Evolutionary conservation across 1,140 invertebrate genomes (phyloP).

Genomic region (Achatina immaculata): DNA sequence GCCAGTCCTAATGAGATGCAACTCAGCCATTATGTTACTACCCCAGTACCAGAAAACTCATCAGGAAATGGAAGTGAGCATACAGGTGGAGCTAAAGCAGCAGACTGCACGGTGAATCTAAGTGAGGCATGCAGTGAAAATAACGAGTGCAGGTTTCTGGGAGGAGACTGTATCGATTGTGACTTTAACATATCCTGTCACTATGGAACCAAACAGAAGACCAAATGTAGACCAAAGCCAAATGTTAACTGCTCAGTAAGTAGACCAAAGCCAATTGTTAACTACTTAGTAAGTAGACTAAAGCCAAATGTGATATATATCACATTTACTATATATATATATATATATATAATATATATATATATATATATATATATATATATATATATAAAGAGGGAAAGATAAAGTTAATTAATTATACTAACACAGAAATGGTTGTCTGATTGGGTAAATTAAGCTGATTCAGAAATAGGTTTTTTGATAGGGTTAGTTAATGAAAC

Average conservation of each 20-base stretch:
- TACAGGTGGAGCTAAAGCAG: neutral
- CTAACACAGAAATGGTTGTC: too few species aligned
- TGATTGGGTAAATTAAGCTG: too few species aligned
- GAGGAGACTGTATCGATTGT: slow-evolving; percentile 57
- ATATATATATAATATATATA: neutral
- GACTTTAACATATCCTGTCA: slow-evolving; percentile 54
- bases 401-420: neutral
- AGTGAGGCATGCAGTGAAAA: slow-evolving; percentile 50
- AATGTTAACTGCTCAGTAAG: slow-evolving; percentile 57
- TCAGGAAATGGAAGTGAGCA: slow-evolving; percentile 1
- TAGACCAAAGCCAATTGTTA: slow-evolving; percentile 49
- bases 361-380: neutral
- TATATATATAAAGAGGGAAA: neutral
- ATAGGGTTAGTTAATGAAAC: too few species aligned
- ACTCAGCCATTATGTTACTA: neutral
- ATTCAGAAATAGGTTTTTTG: too few species aligned
- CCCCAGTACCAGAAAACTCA: neutral
- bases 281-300: slow-evolving; percentile 55
- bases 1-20: neutral
- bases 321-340: neutral
- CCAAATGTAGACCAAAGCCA: slow-evolving; percentile 49
- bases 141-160: slow-evolving; percentile 48
- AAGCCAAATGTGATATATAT: slow-evolving; percentile 52
- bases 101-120: slow-evolving; percentile 21
- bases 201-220: slow-evolving; percentile 51